Evolutionary conservation across 2,888 invertebrate species (phyloP), one percentile per base, ranked within the genome.

Genomic region (Acronicta aceris): DNA sequence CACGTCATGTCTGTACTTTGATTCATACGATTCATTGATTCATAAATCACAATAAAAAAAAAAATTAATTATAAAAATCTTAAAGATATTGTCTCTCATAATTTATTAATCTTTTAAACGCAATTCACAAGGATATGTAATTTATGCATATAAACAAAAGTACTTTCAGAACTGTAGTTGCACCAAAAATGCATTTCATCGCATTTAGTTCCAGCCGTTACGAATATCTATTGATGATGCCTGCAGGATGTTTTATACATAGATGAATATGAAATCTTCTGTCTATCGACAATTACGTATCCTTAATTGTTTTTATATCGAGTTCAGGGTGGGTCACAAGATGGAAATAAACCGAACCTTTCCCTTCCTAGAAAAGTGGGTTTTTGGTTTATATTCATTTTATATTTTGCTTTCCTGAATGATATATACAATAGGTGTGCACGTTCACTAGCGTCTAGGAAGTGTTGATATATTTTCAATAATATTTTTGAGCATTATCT

Each of bases 151-250:
- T 13, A 6, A 47, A 16, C 15, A 17, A 13, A 21, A 9, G 5
- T 8, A 53, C 21, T 52, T 9, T 8, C 15, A 15, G 6, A 36
- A 48, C n/a, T 21, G 27, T 46, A 41, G 15, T 33, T 45, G 8
- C 12, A 42, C 0, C 2, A 13, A 6, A 51, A 53, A 36, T 30
- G 40, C 50, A 65, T 60, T 69, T 65, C 42, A n/a, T 60, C 46
- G 69, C 46, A 65, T 69, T 70, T 60, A 57, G 48, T 36, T 51
- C 27, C 51, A 55, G 10, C 38, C 42, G 40, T 59, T 55, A 43
- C 63, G 30, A 58, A 43, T 27, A 30, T 30, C 30, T 30, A 12
- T 9, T 63, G 10, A 2, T 10, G 33, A 33, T 36, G 27, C 0
- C n/a, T 53, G 16, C 2, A 47, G 12, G 51, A 25, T 48, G 52